These are phyloP conservation scores for Baryphthengus martii DNA, from an alignment of 2,113 vertebrate genomes.

Conservation along the genomic window DNA sequence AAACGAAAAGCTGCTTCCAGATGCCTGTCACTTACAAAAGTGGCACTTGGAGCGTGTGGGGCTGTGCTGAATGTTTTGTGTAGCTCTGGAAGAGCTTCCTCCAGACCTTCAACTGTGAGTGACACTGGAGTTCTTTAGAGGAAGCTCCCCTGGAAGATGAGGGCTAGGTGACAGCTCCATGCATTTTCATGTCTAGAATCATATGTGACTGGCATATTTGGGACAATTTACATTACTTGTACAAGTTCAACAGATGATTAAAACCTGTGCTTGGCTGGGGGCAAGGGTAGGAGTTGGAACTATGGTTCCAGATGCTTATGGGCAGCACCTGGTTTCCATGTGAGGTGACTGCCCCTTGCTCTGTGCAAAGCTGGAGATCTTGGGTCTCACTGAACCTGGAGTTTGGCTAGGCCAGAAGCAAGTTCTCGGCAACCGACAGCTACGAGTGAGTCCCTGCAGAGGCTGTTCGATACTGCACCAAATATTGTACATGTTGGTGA, in stretches of 20 bases:
- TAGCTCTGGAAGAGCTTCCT: not conserved
- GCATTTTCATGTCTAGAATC: not conserved
- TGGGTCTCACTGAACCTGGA: not conserved
- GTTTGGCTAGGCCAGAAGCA: not conserved
- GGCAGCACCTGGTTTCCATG: not conserved
- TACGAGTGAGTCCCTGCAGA: not conserved
- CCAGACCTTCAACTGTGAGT: not conserved
- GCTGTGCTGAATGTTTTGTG: not conserved
- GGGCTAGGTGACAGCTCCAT: not conserved
- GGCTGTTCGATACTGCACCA: not conserved
- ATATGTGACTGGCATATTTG: not conserved
- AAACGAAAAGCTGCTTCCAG: not conserved
- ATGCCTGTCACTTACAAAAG: not conserved
- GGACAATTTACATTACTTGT: not conserved
- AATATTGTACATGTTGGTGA: not conserved
- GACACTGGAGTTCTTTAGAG: not conserved
- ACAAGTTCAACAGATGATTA: not conserved
- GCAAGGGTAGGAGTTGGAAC: not conserved
- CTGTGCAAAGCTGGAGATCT: not conserved
- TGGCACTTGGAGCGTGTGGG: not conserved
- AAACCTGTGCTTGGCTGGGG: not conserved
- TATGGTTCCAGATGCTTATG: not conserved
- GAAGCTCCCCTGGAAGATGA: not conserved
- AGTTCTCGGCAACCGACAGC: not conserved
- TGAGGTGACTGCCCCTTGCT: not conserved